Base-by-base conservation (phyloP, 2,797 vertebrate species). In the Huso huso region DNA sequence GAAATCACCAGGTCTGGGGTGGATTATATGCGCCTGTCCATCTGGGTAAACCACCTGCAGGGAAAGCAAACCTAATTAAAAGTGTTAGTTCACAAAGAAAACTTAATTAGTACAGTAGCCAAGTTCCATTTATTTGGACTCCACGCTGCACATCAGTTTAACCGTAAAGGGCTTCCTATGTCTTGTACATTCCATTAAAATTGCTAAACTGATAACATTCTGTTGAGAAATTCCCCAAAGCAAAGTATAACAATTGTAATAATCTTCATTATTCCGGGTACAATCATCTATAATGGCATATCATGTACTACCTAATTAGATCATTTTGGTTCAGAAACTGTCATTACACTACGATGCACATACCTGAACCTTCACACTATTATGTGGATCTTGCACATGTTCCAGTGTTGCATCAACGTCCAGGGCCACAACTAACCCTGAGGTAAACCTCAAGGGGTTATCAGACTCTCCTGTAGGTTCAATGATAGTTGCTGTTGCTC, bases 381-480 rank as follows among this genome's bases (percentile, higher is more conserved):
- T 91, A 66, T 97, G 96, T 2, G 96, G 95, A 37, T 97, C 91
- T 71, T 92, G 92, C 15, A 98, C 90, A 0, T 98, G 93, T 70
- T 99, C 94, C 61, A 99, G 78, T 0, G 93, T 98, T 1, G 95
- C 95, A 12, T 98, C 96, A 0, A 98, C 84, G 73, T 97, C 96
- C 62, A 99, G 78, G 0, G 94, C 96, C 72, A 98, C 91, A 12
- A 99, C 94, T 81, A 97, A 81, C 10, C 96, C 96, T 0, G 94
- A 88, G 0, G 96, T 99, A 81, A 99, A 99, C 65, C 88, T 82
- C 77, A 98, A 81, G 0, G 95, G 95, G 77, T 97, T 98, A 76
- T 99, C 96, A 0, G 96, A 99, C 78, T 98, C 96, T 1, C 94
- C 96, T 0, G 94, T 94, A 0, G 96, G 96, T 75, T 99, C 95